Evolutionary conservation across 2,797 vertebrate species (phyloP).

Genomic region (Spinibarbus caldwelli): DNA sequence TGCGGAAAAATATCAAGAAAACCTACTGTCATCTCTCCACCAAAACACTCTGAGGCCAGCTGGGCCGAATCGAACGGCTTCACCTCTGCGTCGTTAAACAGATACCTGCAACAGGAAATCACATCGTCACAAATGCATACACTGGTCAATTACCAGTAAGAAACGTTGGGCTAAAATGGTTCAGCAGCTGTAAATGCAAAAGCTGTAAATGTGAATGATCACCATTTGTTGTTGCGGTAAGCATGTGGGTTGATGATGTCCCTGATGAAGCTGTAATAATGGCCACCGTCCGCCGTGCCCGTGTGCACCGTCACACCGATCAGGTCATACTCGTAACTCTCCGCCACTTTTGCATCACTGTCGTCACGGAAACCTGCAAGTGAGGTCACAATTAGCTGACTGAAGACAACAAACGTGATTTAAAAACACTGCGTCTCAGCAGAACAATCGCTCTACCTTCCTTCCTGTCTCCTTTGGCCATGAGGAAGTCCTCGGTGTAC

Average conservation of each 20-base stretch:
- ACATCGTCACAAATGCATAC: not conserved
- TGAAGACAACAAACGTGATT: not conserved
- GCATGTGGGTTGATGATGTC: conserved; percentile 97
- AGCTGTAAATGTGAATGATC: conserved; percentile 60
- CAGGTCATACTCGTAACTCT: conserved; percentile 97
- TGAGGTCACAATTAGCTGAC: not conserved
- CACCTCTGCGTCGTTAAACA: conserved; percentile 98
- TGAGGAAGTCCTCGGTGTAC: conserved; percentile 98
- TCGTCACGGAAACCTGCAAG: conserved; percentile 90
- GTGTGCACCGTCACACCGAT: conserved; percentile 98
- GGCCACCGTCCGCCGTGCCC: conserved; percentile 95
- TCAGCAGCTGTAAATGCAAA: not conserved
- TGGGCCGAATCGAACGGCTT: conserved; percentile 98
- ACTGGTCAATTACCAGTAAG: not conserved
- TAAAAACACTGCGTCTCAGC: not conserved
- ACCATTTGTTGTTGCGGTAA: conserved; percentile 99
- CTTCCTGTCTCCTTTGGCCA: conserved; percentile 95
- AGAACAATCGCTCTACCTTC: conserved; percentile 78
- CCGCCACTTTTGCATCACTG: conserved; percentile 81
- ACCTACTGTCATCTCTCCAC: conserved; percentile 97
- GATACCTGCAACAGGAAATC: conserved; percentile 82
- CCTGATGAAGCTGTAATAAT: conserved; percentile 98
- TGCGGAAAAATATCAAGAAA: not conserved
- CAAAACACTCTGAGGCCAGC: conserved; percentile 96
- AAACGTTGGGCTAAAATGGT: not conserved